Conservation (phyloP, 2,113 vertebrate species). For the Lipotes vexillifer region DNA sequence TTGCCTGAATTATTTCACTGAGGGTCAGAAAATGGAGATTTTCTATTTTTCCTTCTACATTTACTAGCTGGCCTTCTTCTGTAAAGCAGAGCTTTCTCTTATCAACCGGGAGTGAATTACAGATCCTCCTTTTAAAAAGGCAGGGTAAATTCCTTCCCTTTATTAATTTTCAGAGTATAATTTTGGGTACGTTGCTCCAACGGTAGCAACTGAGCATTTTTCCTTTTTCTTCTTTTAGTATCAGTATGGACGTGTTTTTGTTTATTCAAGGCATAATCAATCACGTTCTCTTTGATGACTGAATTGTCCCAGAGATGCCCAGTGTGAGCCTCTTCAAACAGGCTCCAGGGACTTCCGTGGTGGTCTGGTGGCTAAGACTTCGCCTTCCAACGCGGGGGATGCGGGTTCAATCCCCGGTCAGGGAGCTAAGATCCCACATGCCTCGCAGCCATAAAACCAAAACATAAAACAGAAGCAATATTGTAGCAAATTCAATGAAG, state of each 20-base stretch:
- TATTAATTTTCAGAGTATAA: not conserved
- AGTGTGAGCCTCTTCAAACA: not conserved
- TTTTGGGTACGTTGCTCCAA: not conserved
- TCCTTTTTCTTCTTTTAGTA: not conserved
- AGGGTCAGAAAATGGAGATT: not conserved
- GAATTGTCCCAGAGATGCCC: not conserved
- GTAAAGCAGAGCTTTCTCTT: not conserved
- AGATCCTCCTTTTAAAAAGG: not conserved
- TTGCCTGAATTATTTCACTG: not conserved
- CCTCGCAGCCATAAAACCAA: no score
- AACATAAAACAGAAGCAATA: no score
- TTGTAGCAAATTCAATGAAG: no score
- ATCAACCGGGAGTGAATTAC: not conserved
- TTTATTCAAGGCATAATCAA: not conserved
- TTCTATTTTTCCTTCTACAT: not conserved
- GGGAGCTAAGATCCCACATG: no score
- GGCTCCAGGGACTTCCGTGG: not conserved
- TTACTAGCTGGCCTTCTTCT: not conserved
- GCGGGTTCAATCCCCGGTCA: no score
- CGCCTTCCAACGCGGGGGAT: no score
- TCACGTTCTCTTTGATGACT: not conserved
- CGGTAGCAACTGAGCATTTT: not conserved
- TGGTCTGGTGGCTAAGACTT: no score
- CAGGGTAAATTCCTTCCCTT: not conserved
- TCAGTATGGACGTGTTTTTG: not conserved